Evolutionary conservation across 2,888 invertebrate species (phyloP).

Genomic region (Lepetodrilus schrolli): DNA sequence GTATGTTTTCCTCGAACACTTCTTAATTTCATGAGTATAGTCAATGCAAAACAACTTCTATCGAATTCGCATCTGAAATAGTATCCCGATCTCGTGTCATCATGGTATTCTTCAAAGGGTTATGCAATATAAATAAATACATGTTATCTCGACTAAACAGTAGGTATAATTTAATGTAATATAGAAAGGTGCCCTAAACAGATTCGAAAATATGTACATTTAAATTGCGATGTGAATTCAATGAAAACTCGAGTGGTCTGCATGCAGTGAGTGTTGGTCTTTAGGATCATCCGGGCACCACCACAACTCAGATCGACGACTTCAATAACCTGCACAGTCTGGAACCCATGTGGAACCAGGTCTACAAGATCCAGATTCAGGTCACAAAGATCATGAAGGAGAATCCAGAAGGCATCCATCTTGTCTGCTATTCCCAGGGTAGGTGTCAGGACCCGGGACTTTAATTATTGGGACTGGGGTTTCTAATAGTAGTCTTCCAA

Average conservation of each 20-base stretch:
- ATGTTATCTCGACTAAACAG: no score
- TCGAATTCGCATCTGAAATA: no score
- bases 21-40: no score
- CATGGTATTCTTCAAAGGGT: no score
- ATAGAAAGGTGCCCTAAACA: no score
- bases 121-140: no score
- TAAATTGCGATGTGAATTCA: no score
- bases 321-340: slow-evolving; percentile 88
- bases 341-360: slow-evolving; percentile 90
- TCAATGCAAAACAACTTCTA: no score
- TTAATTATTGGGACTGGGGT: neutral
- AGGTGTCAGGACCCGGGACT: neutral
- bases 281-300: slow-evolving; percentile 90
- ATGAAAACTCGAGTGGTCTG: neutral
- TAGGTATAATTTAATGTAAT: no score
- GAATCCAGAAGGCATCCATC: slow-evolving; percentile 88
- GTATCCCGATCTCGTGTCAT: no score
- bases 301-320: slow-evolving; percentile 85
- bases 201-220: no score
- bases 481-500: neutral
- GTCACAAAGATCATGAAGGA: slow-evolving; percentile 83
- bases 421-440: slow-evolving; percentile 81
- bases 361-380: slow-evolving; percentile 83
- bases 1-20: no score
- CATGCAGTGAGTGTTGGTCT: neutral